Evolutionary conservation across 2,113 vertebrate species (phyloP).

Genomic region (Lagopus leucura): DNA sequence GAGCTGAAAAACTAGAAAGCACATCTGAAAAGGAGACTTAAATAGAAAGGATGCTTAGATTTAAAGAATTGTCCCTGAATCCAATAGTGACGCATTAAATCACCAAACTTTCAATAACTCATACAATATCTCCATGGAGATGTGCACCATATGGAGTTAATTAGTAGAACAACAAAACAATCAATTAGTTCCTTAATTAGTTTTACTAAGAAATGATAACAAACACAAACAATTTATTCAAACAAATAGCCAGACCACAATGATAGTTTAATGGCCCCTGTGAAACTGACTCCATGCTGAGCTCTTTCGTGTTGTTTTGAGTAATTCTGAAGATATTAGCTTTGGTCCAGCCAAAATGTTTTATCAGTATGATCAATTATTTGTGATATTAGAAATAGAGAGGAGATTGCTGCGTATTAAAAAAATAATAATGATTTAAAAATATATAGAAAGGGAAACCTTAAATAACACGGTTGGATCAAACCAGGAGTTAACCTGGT

Average conservation of each 20-base stretch:
- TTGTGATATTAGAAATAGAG: slow-evolving; percentile 74
- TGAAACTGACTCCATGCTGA: slow-evolving; percentile 63
- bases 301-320: slow-evolving; percentile 45
- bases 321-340: slow-evolving; percentile 75
- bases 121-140: slow-evolving; percentile 83
- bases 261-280: slow-evolving; percentile 75
- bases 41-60: slow-evolving; percentile 66
- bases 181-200: slow-evolving; percentile 87
- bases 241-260: slow-evolving; percentile 72
- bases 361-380: slow-evolving; percentile 82
- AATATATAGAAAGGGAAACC: background rate
- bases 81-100: slow-evolving; percentile 68
- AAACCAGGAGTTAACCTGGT: slow-evolving; percentile 21
- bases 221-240: slow-evolving; percentile 83
- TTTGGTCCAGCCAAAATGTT: slow-evolving; percentile 68
- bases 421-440: background rate
- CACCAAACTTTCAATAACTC: slow-evolving; percentile 81
- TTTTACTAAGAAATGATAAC: slow-evolving; percentile 85
- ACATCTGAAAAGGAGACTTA: slow-evolving; percentile 30
- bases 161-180: slow-evolving; percentile 86
- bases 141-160: slow-evolving; percentile 86
- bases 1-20: background rate
- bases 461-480: slow-evolving; percentile 46
- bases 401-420: slow-evolving; percentile 60
- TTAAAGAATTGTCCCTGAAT: slow-evolving; percentile 71